Percentiles rank a stretch among this genome's conserved stretches.
phyloP scores from a whole-genome alignment of 2,888 invertebrate species.

The Chloroclystis v-ata region DNA sequence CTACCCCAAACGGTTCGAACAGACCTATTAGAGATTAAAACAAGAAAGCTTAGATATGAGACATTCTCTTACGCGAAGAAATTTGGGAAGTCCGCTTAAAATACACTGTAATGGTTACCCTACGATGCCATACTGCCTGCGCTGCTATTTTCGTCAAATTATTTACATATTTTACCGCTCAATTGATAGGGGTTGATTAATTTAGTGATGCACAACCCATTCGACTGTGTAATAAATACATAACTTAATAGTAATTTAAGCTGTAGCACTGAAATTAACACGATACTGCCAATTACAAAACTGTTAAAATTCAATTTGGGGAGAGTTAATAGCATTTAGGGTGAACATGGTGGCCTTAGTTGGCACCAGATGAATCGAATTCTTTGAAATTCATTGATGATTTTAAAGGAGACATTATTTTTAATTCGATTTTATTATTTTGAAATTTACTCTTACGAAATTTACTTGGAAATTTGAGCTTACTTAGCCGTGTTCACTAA shows the following conservation, averaged over 20 bases:
- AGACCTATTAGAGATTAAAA: too few relatives aligned
- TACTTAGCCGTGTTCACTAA: too few relatives aligned
- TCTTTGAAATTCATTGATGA: too few relatives aligned
- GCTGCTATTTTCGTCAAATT: constrained; percentile 64
- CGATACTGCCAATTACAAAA: constrained; percentile 2
- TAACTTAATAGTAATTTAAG: constrained; percentile 28
- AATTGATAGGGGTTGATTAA: constrained; percentile 73
- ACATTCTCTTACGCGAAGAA: too few relatives aligned
- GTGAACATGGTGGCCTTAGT: neutral
- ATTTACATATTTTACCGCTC: constrained; percentile 74
- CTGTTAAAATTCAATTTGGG: neutral
- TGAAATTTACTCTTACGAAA: too few relatives aligned
- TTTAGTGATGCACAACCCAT: constrained; percentile 47
- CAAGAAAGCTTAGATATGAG: too few relatives aligned
- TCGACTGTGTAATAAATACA: constrained; percentile 33
- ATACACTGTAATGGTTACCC: constrained; percentile 30
- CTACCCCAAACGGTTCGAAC: too few relatives aligned
- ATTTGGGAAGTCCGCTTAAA: too few relatives aligned
- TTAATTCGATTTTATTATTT: too few relatives aligned
- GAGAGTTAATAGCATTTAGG: neutral
- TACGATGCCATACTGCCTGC: constrained; percentile 42
- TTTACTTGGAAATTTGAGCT: too few relatives aligned
- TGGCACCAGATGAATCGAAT: neutral
- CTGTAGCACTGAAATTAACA: constrained; percentile 11
- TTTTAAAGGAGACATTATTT: too few relatives aligned